Base-by-base conservation (phyloP, 2,888 invertebrate genomes). In the Dolichomitus sp. region DNA sequence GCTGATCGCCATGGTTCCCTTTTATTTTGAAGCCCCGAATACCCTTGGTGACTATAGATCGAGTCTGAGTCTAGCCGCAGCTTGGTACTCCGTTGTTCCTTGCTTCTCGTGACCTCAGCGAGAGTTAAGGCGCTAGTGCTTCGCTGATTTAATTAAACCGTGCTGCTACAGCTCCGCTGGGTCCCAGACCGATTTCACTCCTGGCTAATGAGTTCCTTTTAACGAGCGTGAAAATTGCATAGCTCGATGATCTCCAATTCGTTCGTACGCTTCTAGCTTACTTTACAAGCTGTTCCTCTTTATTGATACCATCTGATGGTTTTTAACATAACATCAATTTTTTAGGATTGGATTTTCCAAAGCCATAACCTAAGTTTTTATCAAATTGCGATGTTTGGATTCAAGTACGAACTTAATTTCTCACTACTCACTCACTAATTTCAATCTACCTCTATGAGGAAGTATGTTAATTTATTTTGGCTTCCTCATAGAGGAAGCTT, bases 171-270 rank as follows among this genome's bases (percentile, higher is more conserved):
- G 19, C 59, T 59, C 66, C 40, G 30, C 37, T 40, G 23, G 19
- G 63, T 63, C 45, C 40, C 66, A 45, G 5, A 69, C 42, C 45
- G 37, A 27, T 14, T 14, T 59, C 27, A 7, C 33, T 27, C 17
- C 50, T 42, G 68, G 69, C 65, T 80, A 80, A 75, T 75, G 80
- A 80, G 75, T 80, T 80, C 65, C 37, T 75, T 80, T 70, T 80
- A 75, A 80, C 54, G 69, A 80, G 75, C 61, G 37, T 42, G 57
- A 75, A 70, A 75, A 80, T 80, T 70, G 54, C 69, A 57, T 48
- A 48, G 14, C 65, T 27, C 75, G 52, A 75, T 69, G 66, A 50
- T 75, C 65, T 23, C 37, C 33, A 75, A 75, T 70, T 69, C 23
- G 23, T 54, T 54, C 9, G 23, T n/a, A n/a, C 14, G 37, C 40